phyloP scores from a whole-genome alignment of 2,113 vertebrate genomes.

The Varanus salvator region DNA sequence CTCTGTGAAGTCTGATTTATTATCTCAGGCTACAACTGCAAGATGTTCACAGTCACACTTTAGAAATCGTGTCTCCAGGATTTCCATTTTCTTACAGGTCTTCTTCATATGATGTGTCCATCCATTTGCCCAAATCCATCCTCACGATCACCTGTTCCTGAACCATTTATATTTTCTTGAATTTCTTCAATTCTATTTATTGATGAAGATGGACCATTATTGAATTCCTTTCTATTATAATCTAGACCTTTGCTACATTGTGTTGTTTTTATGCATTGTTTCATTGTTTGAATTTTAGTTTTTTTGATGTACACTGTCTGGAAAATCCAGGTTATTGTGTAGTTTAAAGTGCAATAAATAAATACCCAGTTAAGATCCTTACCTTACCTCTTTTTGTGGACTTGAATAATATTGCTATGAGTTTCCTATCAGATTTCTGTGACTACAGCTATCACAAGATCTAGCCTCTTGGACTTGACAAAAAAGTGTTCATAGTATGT shows the following conservation, averaged over 20 bases:
- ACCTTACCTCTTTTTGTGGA: background rate
- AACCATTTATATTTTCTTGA: background rate
- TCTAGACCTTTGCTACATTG: background rate
- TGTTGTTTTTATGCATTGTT: too few species aligned
- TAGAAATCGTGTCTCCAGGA: background rate
- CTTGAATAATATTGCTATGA: background rate
- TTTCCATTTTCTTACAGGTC: background rate
- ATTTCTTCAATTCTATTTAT: background rate
- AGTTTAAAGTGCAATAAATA: too few species aligned
- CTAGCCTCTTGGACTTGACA: background rate
- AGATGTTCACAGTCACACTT: slow-evolving; percentile 17
- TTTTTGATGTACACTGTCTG: too few species aligned
- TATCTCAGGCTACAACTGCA: slow-evolving; percentile 4
- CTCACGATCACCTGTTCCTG: background rate
- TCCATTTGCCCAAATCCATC: background rate
- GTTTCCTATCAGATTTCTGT: background rate
- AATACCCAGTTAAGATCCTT: background rate
- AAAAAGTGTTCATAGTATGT: background rate
- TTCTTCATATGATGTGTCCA: background rate
- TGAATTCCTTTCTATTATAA: background rate
- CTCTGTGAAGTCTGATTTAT: slow-evolving; percentile 27
- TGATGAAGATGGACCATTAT: background rate
- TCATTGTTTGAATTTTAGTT: too few species aligned
- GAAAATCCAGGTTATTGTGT: too few species aligned
- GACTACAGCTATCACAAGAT: background rate